A percentile compares a stretch with the other conserved stretches of the same genome.
phyloP scores from a whole-genome alignment of 2,113 vertebrate species.

The Nycticebus coucang region DNA sequence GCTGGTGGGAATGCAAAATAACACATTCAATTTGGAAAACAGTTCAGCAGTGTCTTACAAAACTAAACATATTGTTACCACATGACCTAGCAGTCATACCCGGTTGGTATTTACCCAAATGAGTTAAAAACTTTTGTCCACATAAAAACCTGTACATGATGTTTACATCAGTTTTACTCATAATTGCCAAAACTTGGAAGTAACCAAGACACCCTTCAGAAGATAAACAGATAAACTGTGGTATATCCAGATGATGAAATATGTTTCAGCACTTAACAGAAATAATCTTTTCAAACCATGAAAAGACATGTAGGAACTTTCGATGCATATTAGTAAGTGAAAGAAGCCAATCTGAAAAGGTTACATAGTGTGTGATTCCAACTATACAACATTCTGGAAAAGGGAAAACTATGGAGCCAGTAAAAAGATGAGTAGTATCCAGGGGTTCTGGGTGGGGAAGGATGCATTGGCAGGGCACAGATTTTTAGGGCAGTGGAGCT shows the following conservation, averaged over 20 bases:
- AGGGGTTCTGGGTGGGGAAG: background rate
- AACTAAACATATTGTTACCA: background rate
- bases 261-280: background rate
- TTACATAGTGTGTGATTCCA: too few relatives aligned
- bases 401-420: background rate
- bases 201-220: background rate
- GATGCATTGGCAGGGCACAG: background rate
- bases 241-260: background rate
- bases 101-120: background rate
- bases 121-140: background rate
- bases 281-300: background rate
- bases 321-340: background rate
- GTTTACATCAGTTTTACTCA: background rate
- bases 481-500: background rate
- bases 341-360: background rate
- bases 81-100: background rate
- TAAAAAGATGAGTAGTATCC: background rate
- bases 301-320: background rate
- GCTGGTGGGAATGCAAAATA: background rate
- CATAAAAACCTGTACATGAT: background rate
- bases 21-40: background rate
- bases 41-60: background rate
- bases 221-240: background rate
- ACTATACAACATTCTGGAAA: background rate
- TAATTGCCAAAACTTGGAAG: background rate